Base-by-base conservation (phyloP, 2,113 vertebrate genomes). In the Tupaia chinensis region DNA sequence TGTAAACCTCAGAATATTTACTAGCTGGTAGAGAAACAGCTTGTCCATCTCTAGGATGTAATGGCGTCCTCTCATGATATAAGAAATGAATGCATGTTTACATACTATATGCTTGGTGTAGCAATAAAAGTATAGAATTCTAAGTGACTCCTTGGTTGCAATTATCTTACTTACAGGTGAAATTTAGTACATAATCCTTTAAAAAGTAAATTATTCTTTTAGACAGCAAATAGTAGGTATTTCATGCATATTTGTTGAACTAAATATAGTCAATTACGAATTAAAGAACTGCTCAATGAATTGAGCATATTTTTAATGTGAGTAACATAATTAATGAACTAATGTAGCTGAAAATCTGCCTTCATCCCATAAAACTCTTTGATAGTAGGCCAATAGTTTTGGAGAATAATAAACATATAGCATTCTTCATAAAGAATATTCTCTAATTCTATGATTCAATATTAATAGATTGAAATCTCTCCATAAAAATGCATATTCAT, bases 171-270 rank as follows among this genome's bases (percentile, higher is more conserved):
- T 16, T 13, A 79, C 20, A 89, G 32, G 66, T 80, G 22, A 10
- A 90, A 90, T 90, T 88, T 81, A 74, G 3, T 54, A 80, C 5
- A 72, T 27, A 81, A 86, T 34, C 19, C 17, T 69, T 73, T 69
- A 54, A 73, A 86, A 81, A 79, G 80, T 80, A 86, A 93, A 80
- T 80, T 32, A 44, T 93, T 44, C 32, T 34, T 66, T 69, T 72
- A 65, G 91, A 78, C 16, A 86, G 25, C 58, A 65, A 1, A 89
- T 61, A 92, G 65, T 58, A 82, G 69, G 12, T 17, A 90, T 13
- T 76, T 22, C 19, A 60, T 77, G 53, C 84, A 87, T 66, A 93
- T 73, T 76, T 91, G 63, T 69, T 87, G 6, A 70, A 73, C 4
- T 17, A 8, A 60, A 72, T 58, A 2, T 44, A 78, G 82, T 60